Conservation (phyloP, 2,797 vertebrate genomes). For the Kryptolebias ocellatus region DNA sequence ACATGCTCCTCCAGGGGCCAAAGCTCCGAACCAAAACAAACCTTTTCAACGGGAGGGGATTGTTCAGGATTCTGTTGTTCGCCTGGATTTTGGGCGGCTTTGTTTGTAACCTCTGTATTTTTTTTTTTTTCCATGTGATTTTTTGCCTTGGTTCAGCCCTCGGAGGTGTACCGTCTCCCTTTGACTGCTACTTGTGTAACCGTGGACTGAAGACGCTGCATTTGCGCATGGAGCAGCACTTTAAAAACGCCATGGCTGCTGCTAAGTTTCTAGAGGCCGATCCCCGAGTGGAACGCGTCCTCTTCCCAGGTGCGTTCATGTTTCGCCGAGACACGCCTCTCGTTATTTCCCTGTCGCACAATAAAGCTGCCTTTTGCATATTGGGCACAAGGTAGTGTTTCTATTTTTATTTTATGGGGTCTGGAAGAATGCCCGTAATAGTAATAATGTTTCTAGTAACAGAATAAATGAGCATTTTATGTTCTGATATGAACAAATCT, state of each 20-base stretch:
- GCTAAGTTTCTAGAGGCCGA: conserved; percentile 87
- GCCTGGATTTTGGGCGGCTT: conserved; percentile 26
- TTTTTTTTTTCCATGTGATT: not conserved
- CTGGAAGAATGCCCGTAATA: too few species aligned
- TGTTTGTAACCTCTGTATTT: conserved; percentile 24
- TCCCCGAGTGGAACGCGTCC: conserved; percentile 85
- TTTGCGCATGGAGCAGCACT: conserved; percentile 92
- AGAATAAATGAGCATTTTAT: too few species aligned
- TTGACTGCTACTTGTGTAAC: conserved; percentile 92
- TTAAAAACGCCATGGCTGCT: conserved; percentile 84
- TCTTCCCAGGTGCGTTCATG: conserved; percentile 85
- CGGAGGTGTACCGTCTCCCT: conserved; percentile 90
- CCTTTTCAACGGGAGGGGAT: conserved; percentile 20
- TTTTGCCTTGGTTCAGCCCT: conserved; percentile 76
- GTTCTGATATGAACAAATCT: not conserved
- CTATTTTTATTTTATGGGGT: too few species aligned
- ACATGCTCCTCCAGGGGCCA: conserved; percentile 10
- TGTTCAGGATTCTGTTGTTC: conserved; percentile 11
- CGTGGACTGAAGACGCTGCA: conserved; percentile 92
- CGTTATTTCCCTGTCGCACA: not conserved
- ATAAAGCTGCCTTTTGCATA: not conserved
- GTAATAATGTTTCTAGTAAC: too few species aligned
- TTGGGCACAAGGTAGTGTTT: too few species aligned
- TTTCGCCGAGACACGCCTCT: not conserved
- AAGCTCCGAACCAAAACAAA: conserved; percentile 28